Evolutionary conservation across 2,113 vertebrate species (phyloP).

Genomic region (Zosterops hypoxanthus): DNA sequence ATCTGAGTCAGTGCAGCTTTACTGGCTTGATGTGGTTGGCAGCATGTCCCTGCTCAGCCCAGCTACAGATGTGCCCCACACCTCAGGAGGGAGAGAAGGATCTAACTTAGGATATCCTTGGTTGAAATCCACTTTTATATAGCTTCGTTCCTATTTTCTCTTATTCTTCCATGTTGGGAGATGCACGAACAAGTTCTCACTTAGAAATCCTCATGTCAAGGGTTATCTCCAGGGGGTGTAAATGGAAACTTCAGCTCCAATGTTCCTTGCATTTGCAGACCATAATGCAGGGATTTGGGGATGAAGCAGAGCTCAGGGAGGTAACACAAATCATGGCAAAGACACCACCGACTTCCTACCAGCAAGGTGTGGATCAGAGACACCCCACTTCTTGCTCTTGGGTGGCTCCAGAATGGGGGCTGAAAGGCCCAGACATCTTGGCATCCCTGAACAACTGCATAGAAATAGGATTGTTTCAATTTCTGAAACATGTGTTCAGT

Average conservation of each 20-base stretch:
- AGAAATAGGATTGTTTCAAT: background rate
- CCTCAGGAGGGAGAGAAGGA: background rate
- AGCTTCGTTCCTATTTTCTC: background rate
- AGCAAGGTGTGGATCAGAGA: background rate
- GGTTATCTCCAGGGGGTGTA: background rate
- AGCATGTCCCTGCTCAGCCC: background rate
- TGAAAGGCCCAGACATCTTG: background rate
- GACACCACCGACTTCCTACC: background rate
- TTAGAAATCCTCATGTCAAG: background rate
- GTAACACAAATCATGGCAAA: background rate
- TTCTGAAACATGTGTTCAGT: background rate
- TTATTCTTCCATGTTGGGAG: background rate
- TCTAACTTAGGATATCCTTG: background rate
- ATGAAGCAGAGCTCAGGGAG: background rate
- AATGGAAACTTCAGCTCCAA: background rate
- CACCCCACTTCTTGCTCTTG: fast-evolving
- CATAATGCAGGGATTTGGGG: background rate
- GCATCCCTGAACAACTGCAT: background rate
- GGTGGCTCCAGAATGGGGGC: background rate
- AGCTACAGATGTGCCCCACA: background rate
- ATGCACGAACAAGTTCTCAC: background rate
- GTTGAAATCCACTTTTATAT: background rate
- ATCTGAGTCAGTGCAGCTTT: background rate
- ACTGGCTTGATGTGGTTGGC: background rate
- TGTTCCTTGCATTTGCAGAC: background rate